Evolutionary conservation across 2,888 invertebrate genomes (phyloP).

Genomic region (Lasiommata megera): DNA sequence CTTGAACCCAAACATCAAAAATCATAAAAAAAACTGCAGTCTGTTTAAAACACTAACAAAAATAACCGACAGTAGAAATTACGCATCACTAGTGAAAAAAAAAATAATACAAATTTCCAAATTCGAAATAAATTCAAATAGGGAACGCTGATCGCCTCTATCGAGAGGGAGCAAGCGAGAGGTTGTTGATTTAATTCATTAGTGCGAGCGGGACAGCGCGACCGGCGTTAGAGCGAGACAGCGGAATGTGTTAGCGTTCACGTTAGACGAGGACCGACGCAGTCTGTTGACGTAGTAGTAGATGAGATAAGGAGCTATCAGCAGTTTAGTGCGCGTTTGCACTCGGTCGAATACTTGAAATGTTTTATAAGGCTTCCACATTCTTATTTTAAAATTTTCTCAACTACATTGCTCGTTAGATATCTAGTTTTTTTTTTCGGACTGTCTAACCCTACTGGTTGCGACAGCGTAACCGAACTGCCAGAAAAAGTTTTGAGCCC

Average conservation of each 20-base stretch:
- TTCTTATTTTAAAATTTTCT: background rate
- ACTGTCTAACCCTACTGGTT: too few species aligned
- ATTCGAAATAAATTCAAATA: constrained; percentile 68
- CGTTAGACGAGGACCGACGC: constrained; percentile 51
- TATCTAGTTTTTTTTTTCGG: too few species aligned
- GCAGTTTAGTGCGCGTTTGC: constrained; percentile 58
- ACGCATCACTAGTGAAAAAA: constrained; percentile 36
- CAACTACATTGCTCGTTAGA: background rate
- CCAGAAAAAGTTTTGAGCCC: too few species aligned
- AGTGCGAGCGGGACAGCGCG: constrained; percentile 59
- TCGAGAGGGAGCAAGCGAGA: constrained; percentile 74
- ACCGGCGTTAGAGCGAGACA: constrained; percentile 53
- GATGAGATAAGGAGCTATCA: constrained; percentile 80
- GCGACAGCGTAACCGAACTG: too few species aligned
- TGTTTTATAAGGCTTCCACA: constrained; percentile 15
- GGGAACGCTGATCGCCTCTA: constrained; percentile 61
- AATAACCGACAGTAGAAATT: constrained; percentile 17
- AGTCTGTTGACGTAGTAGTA: constrained; percentile 78
- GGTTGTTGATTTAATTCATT: constrained; percentile 81
- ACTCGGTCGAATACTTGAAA: constrained; percentile 54
- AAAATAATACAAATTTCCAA: constrained; percentile 53
- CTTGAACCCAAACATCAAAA: too few species aligned
- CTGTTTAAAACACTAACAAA: background rate
- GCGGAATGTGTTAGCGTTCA: constrained; percentile 32
- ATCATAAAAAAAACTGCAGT: too few species aligned